phyloP scores from a whole-genome alignment of 1,140 invertebrate genomes.

The Teleopsis dalmanni region DNA sequence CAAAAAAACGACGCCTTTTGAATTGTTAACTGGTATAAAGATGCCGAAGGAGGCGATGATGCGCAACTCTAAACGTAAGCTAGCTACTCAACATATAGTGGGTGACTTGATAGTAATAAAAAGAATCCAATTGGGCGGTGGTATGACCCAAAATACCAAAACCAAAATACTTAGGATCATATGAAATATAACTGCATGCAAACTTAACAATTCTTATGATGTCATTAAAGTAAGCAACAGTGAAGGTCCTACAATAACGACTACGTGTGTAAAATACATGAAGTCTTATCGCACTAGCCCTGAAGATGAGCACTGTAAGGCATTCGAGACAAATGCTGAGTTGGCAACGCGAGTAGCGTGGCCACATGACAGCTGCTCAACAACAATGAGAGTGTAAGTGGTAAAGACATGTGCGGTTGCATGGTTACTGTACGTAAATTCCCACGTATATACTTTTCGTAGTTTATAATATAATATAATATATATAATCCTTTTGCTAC shows the following conservation, averaged over 20 bases:
- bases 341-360: too few species aligned
- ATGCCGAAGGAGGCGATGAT: not conserved
- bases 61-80: slow-evolving; percentile 8
- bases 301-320: not conserved
- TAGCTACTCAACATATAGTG: slow-evolving; percentile 15
- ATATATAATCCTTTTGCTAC: too few species aligned
- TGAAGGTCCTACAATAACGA: slow-evolving; percentile 23
- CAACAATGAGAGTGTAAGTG: too few species aligned
- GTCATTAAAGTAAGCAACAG: not conserved
- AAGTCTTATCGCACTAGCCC: slow-evolving; percentile 20
- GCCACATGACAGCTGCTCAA: too few species aligned
- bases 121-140: slow-evolving; percentile 21
- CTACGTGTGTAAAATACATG: slow-evolving; percentile 29
- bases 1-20: not conserved
- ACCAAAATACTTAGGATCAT: slow-evolving; percentile 27
- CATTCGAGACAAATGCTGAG: slow-evolving; percentile 5
- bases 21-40: not conserved
- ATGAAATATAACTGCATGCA: slow-evolving; percentile 4
- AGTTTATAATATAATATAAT: too few species aligned
- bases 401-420: too few species aligned
- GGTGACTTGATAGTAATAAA: slow-evolving; percentile 26
- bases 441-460: too few species aligned
- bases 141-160: slow-evolving; percentile 29
- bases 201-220: not conserved
- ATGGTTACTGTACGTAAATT: too few species aligned